Conservation (phyloP, 2,888 invertebrate species). For the Oeneis ivallda region DNA sequence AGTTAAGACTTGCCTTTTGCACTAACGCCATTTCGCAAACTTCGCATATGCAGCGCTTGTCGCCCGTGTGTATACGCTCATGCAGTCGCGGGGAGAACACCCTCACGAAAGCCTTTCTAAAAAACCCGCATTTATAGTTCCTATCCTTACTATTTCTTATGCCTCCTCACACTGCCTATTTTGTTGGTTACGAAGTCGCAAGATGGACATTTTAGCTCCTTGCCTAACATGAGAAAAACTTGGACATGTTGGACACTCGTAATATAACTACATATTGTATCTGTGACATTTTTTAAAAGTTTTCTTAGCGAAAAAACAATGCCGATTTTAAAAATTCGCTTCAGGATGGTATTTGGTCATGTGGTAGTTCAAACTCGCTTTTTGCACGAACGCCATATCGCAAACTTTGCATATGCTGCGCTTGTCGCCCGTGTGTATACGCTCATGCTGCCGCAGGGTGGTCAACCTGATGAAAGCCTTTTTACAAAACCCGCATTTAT, state of each 20-base stretch:
- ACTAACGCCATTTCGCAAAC: slow-evolving; percentile 70
- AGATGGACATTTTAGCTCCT: no score
- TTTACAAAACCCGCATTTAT: slow-evolving; percentile 67
- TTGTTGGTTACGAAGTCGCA: no score
- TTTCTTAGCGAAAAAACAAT: no score
- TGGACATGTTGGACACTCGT: no score
- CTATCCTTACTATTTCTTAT: slow-evolving; percentile 69
- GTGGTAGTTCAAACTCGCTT: slow-evolving; percentile 71
- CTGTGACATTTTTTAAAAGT: no score
- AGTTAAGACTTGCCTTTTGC: slow-evolving; percentile 72
- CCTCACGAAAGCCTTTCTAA: slow-evolving; percentile 69
- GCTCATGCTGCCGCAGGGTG: slow-evolving; percentile 58
- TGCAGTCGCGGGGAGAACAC: slow-evolving; percentile 58
- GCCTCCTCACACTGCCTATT: slow-evolving; percentile 65
- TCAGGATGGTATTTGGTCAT: slow-evolving; percentile 62
- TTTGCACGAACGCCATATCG: slow-evolving; percentile 71
- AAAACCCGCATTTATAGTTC: slow-evolving; percentile 67
- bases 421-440: slow-evolving; percentile 68
- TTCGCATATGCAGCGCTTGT: slow-evolving; percentile 61
- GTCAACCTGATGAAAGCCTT: slow-evolving; percentile 68
- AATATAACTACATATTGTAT: no score
- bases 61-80: slow-evolving; percentile 69
- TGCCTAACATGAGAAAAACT: no score
- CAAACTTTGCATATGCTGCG: slow-evolving; percentile 63
- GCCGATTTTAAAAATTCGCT: neutral